Conservation (phyloP, 2,888 invertebrate species). For the Lepas anatifera region DNA sequence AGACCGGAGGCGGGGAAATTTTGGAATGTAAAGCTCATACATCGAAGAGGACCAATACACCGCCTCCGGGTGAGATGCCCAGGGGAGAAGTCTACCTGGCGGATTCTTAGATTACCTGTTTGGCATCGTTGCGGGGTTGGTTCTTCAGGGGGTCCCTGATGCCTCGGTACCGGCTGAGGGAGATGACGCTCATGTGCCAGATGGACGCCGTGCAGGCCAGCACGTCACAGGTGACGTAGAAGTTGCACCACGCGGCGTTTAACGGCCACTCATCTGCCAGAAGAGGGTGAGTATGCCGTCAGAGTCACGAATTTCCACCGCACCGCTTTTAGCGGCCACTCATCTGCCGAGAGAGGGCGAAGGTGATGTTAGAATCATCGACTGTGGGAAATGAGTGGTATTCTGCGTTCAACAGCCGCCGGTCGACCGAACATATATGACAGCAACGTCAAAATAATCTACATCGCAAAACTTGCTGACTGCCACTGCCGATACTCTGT, state of each 20-base stretch:
- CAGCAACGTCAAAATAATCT: no score
- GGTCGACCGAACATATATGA: no score
- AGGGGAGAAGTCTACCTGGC: no score
- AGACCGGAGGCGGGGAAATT: no score
- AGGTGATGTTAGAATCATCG: slow-evolving; percentile 21
- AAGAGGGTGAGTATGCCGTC: slow-evolving; percentile 19
- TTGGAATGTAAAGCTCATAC: no score
- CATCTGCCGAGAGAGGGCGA: slow-evolving; percentile 46
- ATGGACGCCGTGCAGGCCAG: slow-evolving; percentile 43
- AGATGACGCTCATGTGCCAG: slow-evolving; percentile 44
- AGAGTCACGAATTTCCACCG: slow-evolving; percentile 39
- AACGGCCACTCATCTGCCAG: slow-evolving; percentile 79
- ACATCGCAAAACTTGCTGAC: no score
- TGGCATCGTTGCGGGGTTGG: slow-evolving; percentile 29
- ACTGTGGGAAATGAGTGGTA: no score
- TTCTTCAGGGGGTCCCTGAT: slow-evolving; percentile 39
- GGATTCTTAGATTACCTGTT: slow-evolving; percentile 26
- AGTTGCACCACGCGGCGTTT: slow-evolving; percentile 38
- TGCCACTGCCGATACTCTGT: no score
- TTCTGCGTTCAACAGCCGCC: no score
- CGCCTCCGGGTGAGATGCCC: no score
- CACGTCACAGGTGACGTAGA: slow-evolving; percentile 72
- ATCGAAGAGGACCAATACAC: no score
- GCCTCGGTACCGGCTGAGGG: slow-evolving; percentile 41
- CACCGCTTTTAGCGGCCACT: slow-evolving; percentile 61